Evolutionary conservation across 1,140 invertebrate species (phyloP), one percentile per base, ranked within the genome.

Genomic region (Meloidogyne hapla): DNA sequence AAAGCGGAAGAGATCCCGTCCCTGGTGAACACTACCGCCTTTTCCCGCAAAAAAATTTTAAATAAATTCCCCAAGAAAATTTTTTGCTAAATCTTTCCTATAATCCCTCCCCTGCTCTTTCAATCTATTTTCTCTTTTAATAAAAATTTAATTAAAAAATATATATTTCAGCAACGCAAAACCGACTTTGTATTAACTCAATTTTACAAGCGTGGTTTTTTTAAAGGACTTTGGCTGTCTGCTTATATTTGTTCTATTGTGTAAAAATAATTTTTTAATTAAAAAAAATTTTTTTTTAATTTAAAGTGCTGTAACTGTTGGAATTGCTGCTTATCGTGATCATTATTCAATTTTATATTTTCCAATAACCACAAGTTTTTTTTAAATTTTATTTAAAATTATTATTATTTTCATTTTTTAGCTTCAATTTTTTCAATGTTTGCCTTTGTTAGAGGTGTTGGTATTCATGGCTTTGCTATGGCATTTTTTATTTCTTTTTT

Each of bases 271-370:
- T 6, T 72, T n/a, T n/a, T 40, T 25, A 13, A 6, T 5, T 6
- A 21, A 28, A 15, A 33, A 70, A 8, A 13, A 26, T 40, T 28
- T 64, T 12, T 69, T 25, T 72, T 69, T 4, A 18, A 33, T 38
- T 18, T 12, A n/a, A 45, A 76, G 75, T 13, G 12, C 15, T n/a
- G 9, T 63, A 21, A 63, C 70, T 6, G 21, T 68, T 38, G 64
- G 62, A 26, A 21, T 69, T 61, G 64, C 69, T 42, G 10, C 21
- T 21, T 76, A 69, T 40, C 75, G 75, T 21, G 68, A 56, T 45
- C 67, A 61, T 70, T 76, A 56, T 63, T 76, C 75, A 26, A n/a
- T 63, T 33, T 38, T 68, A 23, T 45, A 68, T 56, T 1, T 61
- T 28, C 74, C 74, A 61, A 1, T 69, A 15, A 61, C 68, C 2